Evolutionary conservation across 2,797 vertebrate genomes (phyloP), one percentile per base, ranked within the genome.

Genomic region (Crocidura indochinensis): DNA sequence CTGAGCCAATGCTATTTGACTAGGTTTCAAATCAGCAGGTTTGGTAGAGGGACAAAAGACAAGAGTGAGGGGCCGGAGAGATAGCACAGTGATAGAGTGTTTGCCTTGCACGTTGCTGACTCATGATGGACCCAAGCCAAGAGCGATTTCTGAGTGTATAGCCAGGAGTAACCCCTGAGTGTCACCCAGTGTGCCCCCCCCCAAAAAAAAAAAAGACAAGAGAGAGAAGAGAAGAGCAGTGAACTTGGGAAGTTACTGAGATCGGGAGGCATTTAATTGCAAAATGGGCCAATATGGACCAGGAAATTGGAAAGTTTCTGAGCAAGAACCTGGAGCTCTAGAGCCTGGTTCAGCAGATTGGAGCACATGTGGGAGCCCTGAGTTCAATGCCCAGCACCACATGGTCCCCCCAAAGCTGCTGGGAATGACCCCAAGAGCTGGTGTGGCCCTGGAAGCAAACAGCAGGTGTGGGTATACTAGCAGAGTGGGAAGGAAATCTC

Each of bases 1-100:
- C 60, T 90, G 56, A 90, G 47, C 76, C 24, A 51, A 71, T 81
- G 51, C 51, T 31, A 22, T n/a, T 20, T 71, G 76, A 69, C 20
- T 6, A 20, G 56, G 56, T 60, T 17, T 17, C 56, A 60, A 38
- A 20, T 60, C 19, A 88, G 26, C 77, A 68, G 24, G 2, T 84
- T 79, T 87, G 74, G 60, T 17, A 6, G 56, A 47, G 73, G 68
- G 31, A 53, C n/a, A 31, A 2, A 7, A 44, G 6, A 31, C 8
- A 65, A 53, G 17, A 53, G 26, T 71, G 19, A 64, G n/a, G 15
- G 27, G 38, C 38, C 38, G 38, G 38, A 38, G 38, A 38, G 38
- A 38, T 38, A 38, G 38, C 38, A 38, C 38, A 38, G 38, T 38
- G 38, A 38, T 38, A 38, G 38, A 38, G 38, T 38, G 38, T 38